phyloP scores from a whole-genome alignment of 2,113 vertebrate species.

The Notiomystis cincta region DNA sequence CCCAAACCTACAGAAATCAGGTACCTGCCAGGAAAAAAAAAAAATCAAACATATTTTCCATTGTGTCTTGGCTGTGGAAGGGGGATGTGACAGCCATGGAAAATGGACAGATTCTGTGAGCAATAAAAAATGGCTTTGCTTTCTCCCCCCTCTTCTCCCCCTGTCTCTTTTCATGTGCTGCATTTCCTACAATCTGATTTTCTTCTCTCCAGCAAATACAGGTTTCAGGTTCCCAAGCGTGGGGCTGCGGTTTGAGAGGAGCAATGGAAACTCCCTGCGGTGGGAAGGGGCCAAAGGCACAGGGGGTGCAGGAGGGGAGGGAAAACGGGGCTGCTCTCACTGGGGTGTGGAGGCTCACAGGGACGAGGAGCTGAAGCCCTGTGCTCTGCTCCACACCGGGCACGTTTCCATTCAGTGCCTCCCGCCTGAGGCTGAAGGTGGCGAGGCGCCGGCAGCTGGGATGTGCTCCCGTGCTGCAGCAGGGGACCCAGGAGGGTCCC shows the following conservation, averaged over 20 bases:
- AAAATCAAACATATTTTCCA: conserved; percentile 28
- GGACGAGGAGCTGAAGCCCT: not conserved
- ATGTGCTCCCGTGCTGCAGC: not conserved
- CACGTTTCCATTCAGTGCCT: accelerated
- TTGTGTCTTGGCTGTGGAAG: conserved; percentile 18
- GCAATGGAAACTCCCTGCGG: not conserved
- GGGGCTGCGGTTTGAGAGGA: conserved; percentile 38
- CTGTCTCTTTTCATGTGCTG: not conserved
- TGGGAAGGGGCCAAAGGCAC: not conserved
- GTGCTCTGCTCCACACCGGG: accelerated
- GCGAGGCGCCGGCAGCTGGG: not conserved
- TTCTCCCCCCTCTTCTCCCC: not conserved
- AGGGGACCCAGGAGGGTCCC: not conserved
- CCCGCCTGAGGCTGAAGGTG: not conserved
- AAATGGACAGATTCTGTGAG: not conserved
- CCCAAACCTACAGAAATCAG: not conserved
- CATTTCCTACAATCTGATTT: conserved; percentile 28
- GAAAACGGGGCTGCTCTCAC: not conserved
- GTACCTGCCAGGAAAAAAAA: conserved; percentile 43
- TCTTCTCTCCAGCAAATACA: not conserved
- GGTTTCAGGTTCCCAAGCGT: conserved; percentile 13
- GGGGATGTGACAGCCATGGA: conserved; percentile 48
- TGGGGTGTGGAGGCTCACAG: not conserved
- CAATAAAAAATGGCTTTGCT: not conserved
- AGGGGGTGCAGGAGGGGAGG: not conserved